Evolutionary conservation across 2,113 vertebrate genomes (phyloP).

Genomic region (Bettongia penicillata): DNA sequence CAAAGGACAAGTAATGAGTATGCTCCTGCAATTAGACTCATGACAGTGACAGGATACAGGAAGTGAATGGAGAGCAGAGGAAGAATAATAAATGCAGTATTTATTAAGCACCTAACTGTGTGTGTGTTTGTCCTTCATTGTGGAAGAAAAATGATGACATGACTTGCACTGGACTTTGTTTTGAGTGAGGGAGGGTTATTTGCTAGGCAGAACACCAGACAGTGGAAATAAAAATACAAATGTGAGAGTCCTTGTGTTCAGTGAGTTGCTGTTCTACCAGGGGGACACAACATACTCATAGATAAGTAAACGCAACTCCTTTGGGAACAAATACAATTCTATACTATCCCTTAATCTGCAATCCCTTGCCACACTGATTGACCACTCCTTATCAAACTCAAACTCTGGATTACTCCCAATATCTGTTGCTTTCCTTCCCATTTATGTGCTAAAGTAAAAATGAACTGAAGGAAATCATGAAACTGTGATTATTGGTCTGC

Average conservation of each 20-base stretch:
- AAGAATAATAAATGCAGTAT: background rate
- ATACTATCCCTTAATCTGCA: background rate
- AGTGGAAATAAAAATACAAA: background rate
- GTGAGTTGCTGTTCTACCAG: background rate
- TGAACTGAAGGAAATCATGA: background rate
- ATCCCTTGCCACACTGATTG: background rate
- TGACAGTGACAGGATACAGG: background rate
- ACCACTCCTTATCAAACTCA: background rate
- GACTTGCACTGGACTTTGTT: too few species aligned
- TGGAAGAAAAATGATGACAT: too few species aligned
- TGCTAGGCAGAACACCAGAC: background rate
- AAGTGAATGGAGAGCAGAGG: background rate
- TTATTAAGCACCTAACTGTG: background rate
- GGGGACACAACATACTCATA: background rate
- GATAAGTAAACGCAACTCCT: background rate
- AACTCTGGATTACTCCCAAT: background rate
- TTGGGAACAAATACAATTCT: background rate
- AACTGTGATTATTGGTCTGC: background rate
- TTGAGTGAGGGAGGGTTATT: too few species aligned
- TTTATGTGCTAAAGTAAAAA: background rate
- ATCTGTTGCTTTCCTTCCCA: background rate
- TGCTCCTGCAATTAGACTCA: background rate
- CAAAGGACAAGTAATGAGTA: background rate
- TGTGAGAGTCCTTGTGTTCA: background rate
- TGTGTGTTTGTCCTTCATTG: too few species aligned